phyloP scores from a whole-genome alignment of 2,113 vertebrate genomes.

The Australoheros scitulus region DNA sequence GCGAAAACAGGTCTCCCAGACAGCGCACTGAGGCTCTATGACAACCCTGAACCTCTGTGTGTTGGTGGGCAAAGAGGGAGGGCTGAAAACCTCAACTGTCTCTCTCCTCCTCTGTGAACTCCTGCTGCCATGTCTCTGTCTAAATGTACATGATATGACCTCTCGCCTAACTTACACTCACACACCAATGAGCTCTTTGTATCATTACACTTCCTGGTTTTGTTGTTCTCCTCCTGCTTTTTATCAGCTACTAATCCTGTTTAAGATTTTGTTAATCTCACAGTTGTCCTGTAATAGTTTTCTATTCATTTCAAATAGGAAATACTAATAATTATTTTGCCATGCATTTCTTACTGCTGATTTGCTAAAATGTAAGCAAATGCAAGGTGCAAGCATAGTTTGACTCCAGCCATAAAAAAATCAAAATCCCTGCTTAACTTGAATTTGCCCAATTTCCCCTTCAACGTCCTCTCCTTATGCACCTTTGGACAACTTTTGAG shows the following conservation, averaged over 20 bases:
- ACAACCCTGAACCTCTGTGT: slow-evolving; percentile 52
- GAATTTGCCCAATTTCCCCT: no score
- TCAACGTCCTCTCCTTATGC: no score
- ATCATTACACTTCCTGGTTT: neutral
- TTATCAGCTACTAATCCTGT: neutral
- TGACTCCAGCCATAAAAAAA: neutral
- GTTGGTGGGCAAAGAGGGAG: slow-evolving; percentile 43
- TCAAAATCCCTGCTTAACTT: no score
- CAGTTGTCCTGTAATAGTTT: neutral
- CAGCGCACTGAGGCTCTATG: slow-evolving; percentile 59
- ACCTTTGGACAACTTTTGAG: no score
- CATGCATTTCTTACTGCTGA: neutral
- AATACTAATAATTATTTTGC: neutral
- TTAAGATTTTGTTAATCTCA: neutral
- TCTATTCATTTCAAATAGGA: neutral
- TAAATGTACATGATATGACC: slow-evolving; percentile 32
- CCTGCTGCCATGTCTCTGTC: slow-evolving; percentile 59
- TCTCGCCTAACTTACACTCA: neutral
- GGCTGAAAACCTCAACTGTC: slow-evolving; percentile 25
- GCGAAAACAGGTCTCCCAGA: slow-evolving; percentile 68
- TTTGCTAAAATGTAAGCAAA: neutral
- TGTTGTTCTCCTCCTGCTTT: neutral
- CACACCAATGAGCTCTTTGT: slow-evolving; percentile 20
- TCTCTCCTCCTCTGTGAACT: slow-evolving; percentile 47
- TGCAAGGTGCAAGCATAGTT: neutral